phyloP scores from a whole-genome alignment of 1,140 invertebrate genomes.

The Goniozus legneri region DNA sequence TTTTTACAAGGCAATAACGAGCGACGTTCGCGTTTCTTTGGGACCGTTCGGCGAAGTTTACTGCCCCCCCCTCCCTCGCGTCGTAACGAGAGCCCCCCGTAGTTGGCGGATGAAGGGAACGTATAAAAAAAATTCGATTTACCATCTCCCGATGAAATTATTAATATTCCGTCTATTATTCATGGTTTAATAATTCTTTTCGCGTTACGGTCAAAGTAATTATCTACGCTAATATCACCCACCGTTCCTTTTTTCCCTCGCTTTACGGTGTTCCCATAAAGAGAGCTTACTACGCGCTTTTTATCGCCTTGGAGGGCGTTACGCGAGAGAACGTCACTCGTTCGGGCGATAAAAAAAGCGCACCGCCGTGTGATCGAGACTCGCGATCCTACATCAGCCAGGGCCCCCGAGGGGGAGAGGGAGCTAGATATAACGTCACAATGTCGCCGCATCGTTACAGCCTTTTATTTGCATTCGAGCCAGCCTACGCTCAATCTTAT shows the following conservation, averaged over 20 bases:
- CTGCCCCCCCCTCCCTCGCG: too few species aligned
- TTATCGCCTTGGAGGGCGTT: constrained; percentile 20
- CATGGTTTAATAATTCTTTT: too few species aligned
- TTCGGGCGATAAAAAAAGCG: constrained; percentile 33
- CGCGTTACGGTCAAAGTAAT: constrained; percentile 24
- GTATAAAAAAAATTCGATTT: too few species aligned
- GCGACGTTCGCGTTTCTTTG: too few species aligned
- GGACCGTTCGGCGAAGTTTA: too few species aligned
- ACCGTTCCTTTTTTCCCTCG: constrained; percentile 23
- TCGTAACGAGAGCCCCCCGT: too few species aligned
- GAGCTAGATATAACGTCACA: constrained; percentile 6
- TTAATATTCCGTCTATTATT: too few species aligned
- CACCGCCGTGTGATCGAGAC: constrained; percentile 25
- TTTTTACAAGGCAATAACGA: too few species aligned
- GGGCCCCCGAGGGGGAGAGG: neutral
- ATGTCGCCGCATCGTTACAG: constrained; percentile 8
- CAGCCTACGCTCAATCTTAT: too few species aligned
- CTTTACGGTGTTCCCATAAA: constrained; percentile 25
- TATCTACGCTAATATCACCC: constrained; percentile 21
- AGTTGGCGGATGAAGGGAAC: too few species aligned
- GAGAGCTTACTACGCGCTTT: constrained; percentile 26
- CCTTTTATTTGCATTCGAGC: constrained; percentile 19
- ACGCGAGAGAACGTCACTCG: constrained; percentile 25
- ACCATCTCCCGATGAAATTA: too few species aligned
- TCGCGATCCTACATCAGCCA: constrained; percentile 19